Evolutionary conservation across 2,113 vertebrate genomes (phyloP).

Genomic region (Daboia siamensis): DNA sequence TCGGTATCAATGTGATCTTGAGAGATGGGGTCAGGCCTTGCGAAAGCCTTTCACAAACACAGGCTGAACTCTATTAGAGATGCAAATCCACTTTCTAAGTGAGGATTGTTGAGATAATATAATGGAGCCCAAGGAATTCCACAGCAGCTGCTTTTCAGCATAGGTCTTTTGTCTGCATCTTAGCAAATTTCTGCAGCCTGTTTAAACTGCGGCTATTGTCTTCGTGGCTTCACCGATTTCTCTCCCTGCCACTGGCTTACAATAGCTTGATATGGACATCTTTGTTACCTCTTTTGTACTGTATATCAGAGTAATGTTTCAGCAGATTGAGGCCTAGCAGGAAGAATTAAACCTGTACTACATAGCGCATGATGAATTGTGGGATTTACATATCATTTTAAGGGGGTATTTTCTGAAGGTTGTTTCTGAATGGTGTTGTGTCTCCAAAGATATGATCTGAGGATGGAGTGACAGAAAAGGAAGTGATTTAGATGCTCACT

Average conservation of each 20-base stretch:
- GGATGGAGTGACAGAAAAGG: slow-evolving; percentile 83
- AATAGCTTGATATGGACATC: slow-evolving; percentile 89
- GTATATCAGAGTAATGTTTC: slow-evolving; percentile 86
- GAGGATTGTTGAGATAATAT: slow-evolving; percentile 79
- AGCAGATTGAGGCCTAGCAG: slow-evolving; percentile 82
- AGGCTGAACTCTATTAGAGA: slow-evolving; percentile 88
- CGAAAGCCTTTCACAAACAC: slow-evolving; percentile 86
- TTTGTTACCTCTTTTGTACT: slow-evolving; percentile 90
- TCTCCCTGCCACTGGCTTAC: slow-evolving; percentile 86
- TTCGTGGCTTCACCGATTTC: slow-evolving; percentile 79
- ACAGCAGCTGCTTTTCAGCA: slow-evolving; percentile 69
- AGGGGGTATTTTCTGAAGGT: slow-evolving; percentile 66
- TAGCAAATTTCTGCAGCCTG: slow-evolving; percentile 83
- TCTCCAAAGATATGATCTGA: slow-evolving; percentile 80
- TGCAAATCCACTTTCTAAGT: slow-evolving; percentile 93
- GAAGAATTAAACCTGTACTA: slow-evolving; percentile 85
- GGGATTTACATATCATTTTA: slow-evolving; percentile 95
- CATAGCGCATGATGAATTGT: slow-evolving; percentile 83
- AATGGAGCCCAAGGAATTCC: slow-evolving; percentile 82
- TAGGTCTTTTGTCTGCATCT: slow-evolving; percentile 75
- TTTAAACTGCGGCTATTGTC: slow-evolving; percentile 86
- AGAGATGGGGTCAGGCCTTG: slow-evolving; percentile 81
- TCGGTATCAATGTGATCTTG: slow-evolving; percentile 78
- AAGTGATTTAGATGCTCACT: slow-evolving; percentile 95
- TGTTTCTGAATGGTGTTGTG: slow-evolving; percentile 80